A percentile compares a stretch with the other conserved stretches of the same genome.
Conservation (phyloP, 2,888 invertebrate genomes). For the Tetheella fluctuosa region DNA sequence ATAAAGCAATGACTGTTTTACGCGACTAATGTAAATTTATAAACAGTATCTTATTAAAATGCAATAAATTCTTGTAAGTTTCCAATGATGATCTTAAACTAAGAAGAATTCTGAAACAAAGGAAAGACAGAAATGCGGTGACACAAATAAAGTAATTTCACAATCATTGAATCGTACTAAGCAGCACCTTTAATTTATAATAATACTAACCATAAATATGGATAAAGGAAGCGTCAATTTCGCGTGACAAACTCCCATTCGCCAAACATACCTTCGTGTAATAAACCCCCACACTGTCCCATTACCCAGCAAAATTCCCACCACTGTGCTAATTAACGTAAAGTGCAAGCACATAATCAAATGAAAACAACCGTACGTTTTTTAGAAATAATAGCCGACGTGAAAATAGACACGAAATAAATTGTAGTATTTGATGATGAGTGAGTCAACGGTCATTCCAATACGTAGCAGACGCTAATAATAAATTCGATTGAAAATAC, state of each 20-base stretch:
- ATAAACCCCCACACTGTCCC: slow-evolving; percentile 1
- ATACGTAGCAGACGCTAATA: no score
- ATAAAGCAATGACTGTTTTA: background rate
- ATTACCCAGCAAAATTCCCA: slow-evolving; percentile 1
- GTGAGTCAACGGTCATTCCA: no score
- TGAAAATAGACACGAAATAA: background rate
- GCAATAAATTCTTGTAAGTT: no score
- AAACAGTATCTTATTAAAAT: no score
- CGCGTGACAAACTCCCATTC: background rate
- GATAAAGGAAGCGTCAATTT: background rate
- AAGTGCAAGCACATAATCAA: slow-evolving; percentile 25
- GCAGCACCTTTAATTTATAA: background rate
- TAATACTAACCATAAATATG: background rate
- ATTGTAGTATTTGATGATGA: background rate
- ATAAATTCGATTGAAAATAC: no score
- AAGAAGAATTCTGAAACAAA: background rate
- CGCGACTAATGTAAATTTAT: no score
- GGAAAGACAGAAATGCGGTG: no score
- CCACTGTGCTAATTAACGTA: slow-evolving; percentile 24
- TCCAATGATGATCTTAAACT: no score
- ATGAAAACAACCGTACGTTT: slow-evolving; percentile 21
- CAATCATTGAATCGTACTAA: no score
- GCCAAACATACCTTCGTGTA: background rate
- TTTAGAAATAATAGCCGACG: slow-evolving; percentile 22
- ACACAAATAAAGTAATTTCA: no score